Conservation (phyloP, 2,797 vertebrate genomes). For the Acanthurus lineatus region DNA sequence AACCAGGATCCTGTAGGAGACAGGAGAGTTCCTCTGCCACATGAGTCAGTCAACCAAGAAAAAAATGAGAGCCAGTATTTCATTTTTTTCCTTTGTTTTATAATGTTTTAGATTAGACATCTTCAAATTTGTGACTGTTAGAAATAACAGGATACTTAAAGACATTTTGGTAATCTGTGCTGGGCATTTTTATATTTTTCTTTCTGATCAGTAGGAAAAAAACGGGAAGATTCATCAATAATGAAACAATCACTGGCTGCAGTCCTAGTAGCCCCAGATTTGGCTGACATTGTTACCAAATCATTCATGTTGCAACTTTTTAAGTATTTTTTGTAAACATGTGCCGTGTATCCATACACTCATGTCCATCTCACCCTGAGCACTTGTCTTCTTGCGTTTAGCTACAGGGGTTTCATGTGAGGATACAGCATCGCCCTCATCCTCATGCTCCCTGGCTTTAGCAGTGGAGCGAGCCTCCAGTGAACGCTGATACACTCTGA, state of each 20-base stretch:
- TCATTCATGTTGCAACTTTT: not conserved
- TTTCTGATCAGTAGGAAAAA: no score
- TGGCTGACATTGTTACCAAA: no score
- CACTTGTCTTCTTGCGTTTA: constrained; percentile 70
- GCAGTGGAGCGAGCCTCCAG: constrained; percentile 45
- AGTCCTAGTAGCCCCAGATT: not conserved
- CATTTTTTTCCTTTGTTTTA: no score
- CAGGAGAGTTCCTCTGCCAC: not conserved
- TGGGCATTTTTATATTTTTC: no score
- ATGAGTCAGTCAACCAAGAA: no score
- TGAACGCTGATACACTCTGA: constrained; percentile 76
- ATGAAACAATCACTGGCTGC: no score
- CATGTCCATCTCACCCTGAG: constrained; percentile 48
- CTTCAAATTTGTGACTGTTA: no score
- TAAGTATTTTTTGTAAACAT: not conserved
- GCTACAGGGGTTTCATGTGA: constrained; percentile 41
- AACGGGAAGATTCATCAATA: no score
- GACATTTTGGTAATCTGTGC: no score
- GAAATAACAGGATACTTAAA: no score
- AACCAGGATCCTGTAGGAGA: constrained; percentile 50
- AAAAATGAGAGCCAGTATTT: no score
- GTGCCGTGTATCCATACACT: not conserved
- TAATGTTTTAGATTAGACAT: no score
- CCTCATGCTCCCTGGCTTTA: constrained; percentile 48
- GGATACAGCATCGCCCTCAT: not conserved